phyloP scores from a whole-genome alignment of 2,113 vertebrate genomes.

The Cavia porcellus region DNA sequence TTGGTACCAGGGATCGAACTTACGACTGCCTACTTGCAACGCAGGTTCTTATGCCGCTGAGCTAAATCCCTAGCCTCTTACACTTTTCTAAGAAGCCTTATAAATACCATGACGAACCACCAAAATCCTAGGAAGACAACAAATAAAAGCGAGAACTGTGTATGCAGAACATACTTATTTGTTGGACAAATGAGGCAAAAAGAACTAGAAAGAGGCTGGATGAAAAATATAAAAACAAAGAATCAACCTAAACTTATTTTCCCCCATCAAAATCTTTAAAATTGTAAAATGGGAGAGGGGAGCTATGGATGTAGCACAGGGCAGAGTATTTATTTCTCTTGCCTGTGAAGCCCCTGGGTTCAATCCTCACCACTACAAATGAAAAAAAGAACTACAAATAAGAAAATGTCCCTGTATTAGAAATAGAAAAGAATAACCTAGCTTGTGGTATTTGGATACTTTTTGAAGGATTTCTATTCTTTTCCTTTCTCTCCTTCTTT shows the following conservation, averaged over 20 bases:
- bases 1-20: no score
- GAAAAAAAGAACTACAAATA: conserved; percentile 23
- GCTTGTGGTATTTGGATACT: neutral
- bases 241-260: conserved; percentile 10
- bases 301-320: neutral
- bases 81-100: conserved; percentile 44
- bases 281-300: neutral
- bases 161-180: no score
- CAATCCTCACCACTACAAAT: neutral
- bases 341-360: neutral
- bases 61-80: no score
- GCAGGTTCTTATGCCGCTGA: no score
- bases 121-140: conserved; percentile 14
- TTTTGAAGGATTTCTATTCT: neutral
- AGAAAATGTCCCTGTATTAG: conserved; percentile 37
- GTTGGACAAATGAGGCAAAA: neutral
- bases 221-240: conserved; percentile 35
- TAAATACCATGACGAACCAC: neutral
- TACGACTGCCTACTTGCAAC: no score
- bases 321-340: neutral
- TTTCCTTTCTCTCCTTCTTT: neutral
- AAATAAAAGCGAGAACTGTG: conserved; percentile 20
- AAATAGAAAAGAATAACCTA: conserved; percentile 57
- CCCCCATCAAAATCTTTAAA: conserved; percentile 1
- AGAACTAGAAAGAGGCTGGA: neutral